Base-by-base conservation (phyloP, 2,113 vertebrate genomes). In the Varanus salvator region DNA sequence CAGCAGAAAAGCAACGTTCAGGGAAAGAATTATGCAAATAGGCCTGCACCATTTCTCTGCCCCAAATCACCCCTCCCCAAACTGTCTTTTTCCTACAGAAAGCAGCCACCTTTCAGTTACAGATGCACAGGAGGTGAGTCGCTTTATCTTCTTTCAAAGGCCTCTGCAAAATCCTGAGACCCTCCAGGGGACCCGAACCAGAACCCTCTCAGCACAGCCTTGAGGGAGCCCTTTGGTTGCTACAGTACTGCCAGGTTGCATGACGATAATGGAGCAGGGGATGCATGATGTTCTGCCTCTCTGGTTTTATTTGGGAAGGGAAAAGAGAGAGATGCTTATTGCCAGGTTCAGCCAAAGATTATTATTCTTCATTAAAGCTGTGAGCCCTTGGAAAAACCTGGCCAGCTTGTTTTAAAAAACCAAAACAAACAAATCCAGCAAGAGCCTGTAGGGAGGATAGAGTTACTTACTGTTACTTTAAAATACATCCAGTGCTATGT, bases 401-500 rank as follows among this genome's bases (percentile, higher is more conserved):
- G 71, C 50, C 3, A 77, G 90, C 5, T 95, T 74, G 89, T 94
- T 96, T 93, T 91, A 92, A 89, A 93, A 94, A 95, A 93, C 48
- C 90, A 92, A 96, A 94, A 69, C 76, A 92, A 95, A 69, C 92
- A 90, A 90, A 52, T 64, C 6, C 76, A 83, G 48, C 4, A 92
- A 93, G 23, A 76, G 72, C 89, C 90, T 92, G 82, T 74, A 92
- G 91, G 93, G 91, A 93, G 88, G 87, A 93, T 95, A 95, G 88
- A 66, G n/a, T 96, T 96, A 93, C 91, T 92, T 87, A 83, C 80
- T 93, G 87, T 95, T 92, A 87, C 76, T 95, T 91, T 92, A 95
- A 95, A 95, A 95, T 88, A 91, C 77, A 91, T 92, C 93, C 77
- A 34, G 21, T 93, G 90, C 57, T 50, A 87, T 0, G 21, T 93